Evolutionary conservation across 2,888 invertebrate species (phyloP), one percentile per base, ranked within the genome.

Genomic region (Protonemura montana): DNA sequence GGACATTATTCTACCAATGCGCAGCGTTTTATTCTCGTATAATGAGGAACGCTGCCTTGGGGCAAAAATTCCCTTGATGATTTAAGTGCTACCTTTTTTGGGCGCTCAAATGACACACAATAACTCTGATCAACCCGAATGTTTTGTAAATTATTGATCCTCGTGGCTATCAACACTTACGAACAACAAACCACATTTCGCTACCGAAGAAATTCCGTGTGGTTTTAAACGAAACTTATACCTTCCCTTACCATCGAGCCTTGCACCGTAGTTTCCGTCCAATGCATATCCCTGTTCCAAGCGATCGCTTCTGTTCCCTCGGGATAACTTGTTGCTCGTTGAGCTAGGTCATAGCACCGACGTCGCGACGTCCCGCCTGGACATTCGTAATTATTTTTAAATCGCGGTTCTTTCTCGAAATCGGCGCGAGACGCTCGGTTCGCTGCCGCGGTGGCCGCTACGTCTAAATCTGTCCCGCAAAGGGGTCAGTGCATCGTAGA

Each of bases 361-460:
- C 13, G 59, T 21, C 59, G 59, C 59, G 16, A 21, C 59, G 1
- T 10, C 6, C 59, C 16, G 21, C 59, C 16, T 59, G 16, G 59
- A 59, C 59, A 21, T 59, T 59, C 59, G 59, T 10, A 59, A 59
- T 59, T 59, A 59, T 59, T 59, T 59, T 59, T 59, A 59, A 59
- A 59, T 59, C 59, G 59, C 59, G 59, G 7, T 59, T 59, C 59
- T 59, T 59, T 59, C 59, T 59, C 59, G 59, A 59, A 59, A 59
- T 59, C 6, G 59, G 3, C 3, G 59, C 59, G 59, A 59, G 6
- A 13, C 59, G 59, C 16, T 2, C 6, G 3, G 7, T 13, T 21
- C 1, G 59, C 59, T 10, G 59, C 59, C 16, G 59, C 35, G n/a
- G n/a, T n/a, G n/a, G n/a, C n/a, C n/a, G n/a, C n/a, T n/a, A n/a